Evolutionary conservation across 2,888 invertebrate genomes (phyloP).

Genomic region (Trichogramma evanescens): DNA sequence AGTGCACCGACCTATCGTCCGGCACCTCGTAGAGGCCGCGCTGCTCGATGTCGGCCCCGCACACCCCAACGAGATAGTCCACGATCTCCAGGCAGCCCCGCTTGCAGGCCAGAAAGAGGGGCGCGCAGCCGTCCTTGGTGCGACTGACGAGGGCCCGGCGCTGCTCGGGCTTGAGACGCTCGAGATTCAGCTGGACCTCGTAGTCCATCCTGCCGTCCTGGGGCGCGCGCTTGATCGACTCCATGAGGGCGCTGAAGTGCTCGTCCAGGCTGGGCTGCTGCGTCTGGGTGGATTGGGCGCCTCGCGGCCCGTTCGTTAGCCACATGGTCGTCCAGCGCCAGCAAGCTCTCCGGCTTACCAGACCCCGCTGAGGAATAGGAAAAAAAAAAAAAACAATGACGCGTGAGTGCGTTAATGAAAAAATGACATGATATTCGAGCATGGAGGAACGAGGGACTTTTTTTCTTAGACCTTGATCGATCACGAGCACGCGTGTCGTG

Average conservation of each 20-base stretch:
- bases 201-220: constrained; percentile 63
- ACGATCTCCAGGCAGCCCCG: constrained; percentile 77
- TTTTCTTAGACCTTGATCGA: too few species aligned
- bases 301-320: constrained; percentile 17
- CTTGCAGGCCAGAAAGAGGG: constrained; percentile 71
- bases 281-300: constrained; percentile 10
- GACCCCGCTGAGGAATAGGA: constrained; percentile 7
- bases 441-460: too few species aligned
- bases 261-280: constrained; percentile 42
- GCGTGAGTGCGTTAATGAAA: background rate
- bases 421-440: background rate
- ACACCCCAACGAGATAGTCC: constrained; percentile 75
- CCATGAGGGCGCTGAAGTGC: constrained; percentile 58
- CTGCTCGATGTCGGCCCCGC: constrained; percentile 80
- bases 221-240: constrained; percentile 60
- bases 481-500: too few species aligned
- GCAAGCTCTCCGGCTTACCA: constrained; percentile 12
- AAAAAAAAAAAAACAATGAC: too few species aligned
- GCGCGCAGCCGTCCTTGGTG: constrained; percentile 70
- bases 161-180: constrained; percentile 54
- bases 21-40: constrained; percentile 77
- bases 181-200: constrained; percentile 51
- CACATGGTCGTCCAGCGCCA: constrained; percentile 27
- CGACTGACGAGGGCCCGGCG: constrained; percentile 64
- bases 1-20: constrained; percentile 73